Conservation (phyloP, 2,797 vertebrate genomes). For the Enteromius thamalakanensis region DNA sequence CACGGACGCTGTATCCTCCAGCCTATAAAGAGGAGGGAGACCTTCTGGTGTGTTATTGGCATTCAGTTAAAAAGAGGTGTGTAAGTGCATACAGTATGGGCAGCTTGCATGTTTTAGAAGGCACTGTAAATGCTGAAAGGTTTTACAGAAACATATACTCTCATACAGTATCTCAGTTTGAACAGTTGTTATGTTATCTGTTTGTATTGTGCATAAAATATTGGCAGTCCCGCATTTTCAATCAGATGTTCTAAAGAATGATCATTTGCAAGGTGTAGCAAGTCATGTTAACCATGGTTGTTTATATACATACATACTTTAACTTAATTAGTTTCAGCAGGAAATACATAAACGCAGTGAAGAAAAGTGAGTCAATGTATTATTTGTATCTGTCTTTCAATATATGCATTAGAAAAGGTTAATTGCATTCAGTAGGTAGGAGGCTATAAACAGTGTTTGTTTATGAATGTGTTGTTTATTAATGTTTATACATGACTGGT, state of each 20-base stretch:
- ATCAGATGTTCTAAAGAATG: not conserved
- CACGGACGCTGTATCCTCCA: too few species aligned
- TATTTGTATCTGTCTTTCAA: not conserved
- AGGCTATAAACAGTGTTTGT: constrained; percentile 7
- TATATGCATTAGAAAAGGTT: not conserved
- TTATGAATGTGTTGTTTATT: constrained; percentile 48
- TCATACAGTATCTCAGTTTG: too few species aligned
- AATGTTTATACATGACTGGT: constrained; percentile 49
- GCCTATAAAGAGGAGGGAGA: too few species aligned
- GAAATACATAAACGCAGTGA: not conserved
- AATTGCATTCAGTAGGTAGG: not conserved
- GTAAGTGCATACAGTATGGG: too few species aligned
- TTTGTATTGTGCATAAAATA: too few species aligned
- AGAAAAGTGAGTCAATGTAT: not conserved
- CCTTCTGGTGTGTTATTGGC: too few species aligned
- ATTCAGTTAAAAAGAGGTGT: too few species aligned
- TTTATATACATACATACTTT: not conserved
- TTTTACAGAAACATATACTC: too few species aligned
- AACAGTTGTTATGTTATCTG: too few species aligned
- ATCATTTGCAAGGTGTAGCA: not conserved
- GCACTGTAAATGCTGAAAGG: too few species aligned
- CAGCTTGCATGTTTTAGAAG: too few species aligned
- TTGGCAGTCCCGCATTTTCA: not conserved
- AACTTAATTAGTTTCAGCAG: not conserved
- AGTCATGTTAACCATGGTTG: not conserved